Evolutionary conservation across 2,888 invertebrate genomes (phyloP).

Genomic region (Diarsia mendica): DNA sequence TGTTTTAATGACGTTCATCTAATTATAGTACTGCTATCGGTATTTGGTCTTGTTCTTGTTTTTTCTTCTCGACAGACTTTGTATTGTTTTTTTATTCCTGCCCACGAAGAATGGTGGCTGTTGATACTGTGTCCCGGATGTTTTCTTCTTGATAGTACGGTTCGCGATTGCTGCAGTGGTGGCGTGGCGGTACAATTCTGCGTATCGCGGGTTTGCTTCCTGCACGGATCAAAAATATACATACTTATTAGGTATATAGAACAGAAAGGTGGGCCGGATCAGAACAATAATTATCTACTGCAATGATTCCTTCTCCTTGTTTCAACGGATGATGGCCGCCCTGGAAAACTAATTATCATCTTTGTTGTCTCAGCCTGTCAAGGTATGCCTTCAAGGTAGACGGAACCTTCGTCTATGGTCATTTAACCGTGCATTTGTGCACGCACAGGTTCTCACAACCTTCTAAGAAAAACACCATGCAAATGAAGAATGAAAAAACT

Average conservation of each 20-base stretch:
- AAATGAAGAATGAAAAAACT: constrained; percentile 4
- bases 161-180: neutral
- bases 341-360: neutral
- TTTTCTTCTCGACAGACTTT: constrained; percentile 25
- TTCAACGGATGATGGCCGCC: too few relatives aligned
- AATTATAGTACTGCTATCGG: constrained; percentile 53
- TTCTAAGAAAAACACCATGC: constrained; percentile 39
- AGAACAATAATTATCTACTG: neutral
- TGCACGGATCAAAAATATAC: neutral
- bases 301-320: neutral
- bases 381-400: constrained; percentile 15
- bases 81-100: constrained; percentile 8
- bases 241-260: neutral
- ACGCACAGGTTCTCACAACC: constrained; percentile 18
- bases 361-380: neutral
- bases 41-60: constrained; percentile 41
- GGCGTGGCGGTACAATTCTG: neutral
- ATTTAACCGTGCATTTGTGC: constrained; percentile 23
- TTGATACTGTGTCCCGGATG: constrained; percentile 15
- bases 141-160: constrained; percentile 1
- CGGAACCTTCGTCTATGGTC: constrained; percentile 1
- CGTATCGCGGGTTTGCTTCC: neutral
- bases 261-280: too few relatives aligned
- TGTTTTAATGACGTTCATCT: constrained; percentile 56
- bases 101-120: neutral